Evolutionary conservation across 2,113 vertebrate species (phyloP), one percentile per base, ranked within the genome.

Genomic region (Peromyscus polionotus): DNA sequence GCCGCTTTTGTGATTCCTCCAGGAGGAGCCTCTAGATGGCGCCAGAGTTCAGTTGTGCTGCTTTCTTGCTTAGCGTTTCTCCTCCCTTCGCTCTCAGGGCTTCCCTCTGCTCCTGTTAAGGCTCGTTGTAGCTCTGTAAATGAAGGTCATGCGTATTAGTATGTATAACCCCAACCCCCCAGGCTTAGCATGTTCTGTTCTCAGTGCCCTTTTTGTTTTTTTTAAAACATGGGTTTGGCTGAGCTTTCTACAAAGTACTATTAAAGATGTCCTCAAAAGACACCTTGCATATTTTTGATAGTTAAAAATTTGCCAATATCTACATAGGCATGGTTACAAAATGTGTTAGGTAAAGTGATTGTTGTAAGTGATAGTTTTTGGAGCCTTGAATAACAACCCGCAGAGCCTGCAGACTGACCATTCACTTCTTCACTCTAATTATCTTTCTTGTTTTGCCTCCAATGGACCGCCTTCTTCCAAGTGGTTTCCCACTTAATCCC

Each of bases 371-470:
- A 61, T 63, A 51, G 54, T 39, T 80, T 93, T 76, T 72, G 77
- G 39, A 94, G 91, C 85, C 76, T 76, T 57, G 79, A 80, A 42
- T 90, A 75, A 63, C 14, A 65, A 14, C 75, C 73, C 54, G 31
- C 2, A 28, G 63, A 75, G 77, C 42, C 22, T 95, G 2, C 67
- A 86, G 76, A 91, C 70, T 93, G 84, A 96, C 36, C 63, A 51
- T 88, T 96, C 45, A 20, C 83, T 45, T 96, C 80, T 90, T 96
- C 65, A 36, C 86, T 93, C 14, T 51, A 51, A 0, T 96, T 97
- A 36, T 96, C 95, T 96, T 95, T 95, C 94, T 94, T 91, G 61
- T 93, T 95, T 94, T 96, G 88, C 96, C 97, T 94, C 91, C 96
- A 95, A 63, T 96, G 97, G 94, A 96, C 70, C 90, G 48, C 65